These are phyloP conservation scores for Harpagifer antarcticus DNA, from an alignment of 2,797 vertebrate genomes.

Conservation along the genomic window DNA sequence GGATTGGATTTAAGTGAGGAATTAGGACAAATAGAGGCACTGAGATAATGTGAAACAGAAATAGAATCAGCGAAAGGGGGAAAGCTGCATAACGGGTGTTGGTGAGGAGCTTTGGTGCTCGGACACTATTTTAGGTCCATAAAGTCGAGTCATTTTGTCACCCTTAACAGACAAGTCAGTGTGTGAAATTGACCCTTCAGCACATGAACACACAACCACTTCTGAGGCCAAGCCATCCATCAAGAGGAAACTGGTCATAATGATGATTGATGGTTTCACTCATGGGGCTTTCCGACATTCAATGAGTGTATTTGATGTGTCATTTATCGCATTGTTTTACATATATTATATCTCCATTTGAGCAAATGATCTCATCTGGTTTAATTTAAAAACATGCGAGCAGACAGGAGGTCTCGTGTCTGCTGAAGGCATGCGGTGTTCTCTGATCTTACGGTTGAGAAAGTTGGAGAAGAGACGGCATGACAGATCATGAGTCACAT, in stretches of 20 bases:
- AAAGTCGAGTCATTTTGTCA: slow-evolving; percentile 41
- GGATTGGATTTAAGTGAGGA: slow-evolving; percentile 26
- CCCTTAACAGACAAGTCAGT: slow-evolving; percentile 46
- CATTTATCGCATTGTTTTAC: slow-evolving; percentile 29
- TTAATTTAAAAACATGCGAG: slow-evolving; percentile 11
- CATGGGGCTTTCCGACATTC: slow-evolving; percentile 49
- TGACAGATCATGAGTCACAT: slow-evolving; percentile 18
- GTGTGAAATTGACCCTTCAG: slow-evolving; percentile 60
- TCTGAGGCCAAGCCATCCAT: slow-evolving; percentile 50
- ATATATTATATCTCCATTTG: slow-evolving; percentile 24
- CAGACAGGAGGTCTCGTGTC: slow-evolving; percentile 8
- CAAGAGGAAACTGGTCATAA: slow-evolving; percentile 46
- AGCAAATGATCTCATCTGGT: slow-evolving; percentile 17
- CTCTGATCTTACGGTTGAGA: not conserved
- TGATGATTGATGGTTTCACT: slow-evolving; percentile 55
- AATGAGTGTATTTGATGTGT: slow-evolving; percentile 27
- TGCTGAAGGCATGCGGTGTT: not conserved
- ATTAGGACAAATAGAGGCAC: not conserved
- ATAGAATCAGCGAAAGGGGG: slow-evolving; percentile 2
- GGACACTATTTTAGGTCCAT: slow-evolving; percentile 46
- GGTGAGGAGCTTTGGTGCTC: not conserved
- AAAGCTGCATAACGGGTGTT: slow-evolving; percentile 32
- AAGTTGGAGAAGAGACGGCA: not conserved
- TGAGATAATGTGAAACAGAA: slow-evolving; percentile 19
- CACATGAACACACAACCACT: slow-evolving; percentile 49